A percentile compares a stretch with the other conserved stretches of the same genome.
These are phyloP conservation scores for Lymantria monacha DNA, from an alignment of 2,888 invertebrate genomes.

Conservation along the genomic window DNA sequence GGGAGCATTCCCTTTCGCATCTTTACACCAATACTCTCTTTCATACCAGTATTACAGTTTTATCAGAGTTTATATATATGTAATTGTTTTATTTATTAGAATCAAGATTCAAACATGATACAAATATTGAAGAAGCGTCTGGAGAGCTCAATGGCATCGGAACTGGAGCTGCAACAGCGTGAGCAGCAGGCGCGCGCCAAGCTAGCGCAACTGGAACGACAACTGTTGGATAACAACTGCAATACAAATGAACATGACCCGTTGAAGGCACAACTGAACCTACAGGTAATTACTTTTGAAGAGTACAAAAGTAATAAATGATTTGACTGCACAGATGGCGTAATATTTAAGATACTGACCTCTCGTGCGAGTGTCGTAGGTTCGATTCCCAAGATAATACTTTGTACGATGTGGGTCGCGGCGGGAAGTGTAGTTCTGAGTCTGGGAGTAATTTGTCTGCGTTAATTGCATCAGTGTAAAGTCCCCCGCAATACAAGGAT, in stretches of 20 bases:
- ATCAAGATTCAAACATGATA: conserved; percentile 86
- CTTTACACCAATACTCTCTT: too few species aligned
- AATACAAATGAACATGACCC: conserved; percentile 14
- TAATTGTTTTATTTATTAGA: conserved; percentile 50
- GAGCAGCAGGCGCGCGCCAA: conserved; percentile 79
- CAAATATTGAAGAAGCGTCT: conserved; percentile 84
- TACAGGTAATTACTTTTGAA: conserved; percentile 37
- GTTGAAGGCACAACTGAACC: conserved; percentile 32
- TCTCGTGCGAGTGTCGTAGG: too few species aligned
- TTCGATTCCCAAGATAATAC: too few species aligned
- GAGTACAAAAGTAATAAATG: background rate
- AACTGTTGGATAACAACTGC: conserved; percentile 21
- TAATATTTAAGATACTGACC: background rate
- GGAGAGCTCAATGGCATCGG: conserved; percentile 84
- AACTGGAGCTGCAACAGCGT: conserved; percentile 83
- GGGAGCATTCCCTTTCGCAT: too few species aligned
- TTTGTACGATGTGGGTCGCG: too few species aligned
- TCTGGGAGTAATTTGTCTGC: too few species aligned
- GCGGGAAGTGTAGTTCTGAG: too few species aligned
- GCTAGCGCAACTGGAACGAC: conserved; percentile 39
- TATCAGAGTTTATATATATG: too few species aligned
- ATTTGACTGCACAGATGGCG: too few species aligned
- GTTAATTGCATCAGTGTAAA: too few species aligned
- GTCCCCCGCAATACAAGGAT: too few species aligned
- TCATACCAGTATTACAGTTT: too few species aligned